These are phyloP conservation scores for Otus sunia DNA, from an alignment of 2,113 vertebrate genomes.

Conservation along the genomic window DNA sequence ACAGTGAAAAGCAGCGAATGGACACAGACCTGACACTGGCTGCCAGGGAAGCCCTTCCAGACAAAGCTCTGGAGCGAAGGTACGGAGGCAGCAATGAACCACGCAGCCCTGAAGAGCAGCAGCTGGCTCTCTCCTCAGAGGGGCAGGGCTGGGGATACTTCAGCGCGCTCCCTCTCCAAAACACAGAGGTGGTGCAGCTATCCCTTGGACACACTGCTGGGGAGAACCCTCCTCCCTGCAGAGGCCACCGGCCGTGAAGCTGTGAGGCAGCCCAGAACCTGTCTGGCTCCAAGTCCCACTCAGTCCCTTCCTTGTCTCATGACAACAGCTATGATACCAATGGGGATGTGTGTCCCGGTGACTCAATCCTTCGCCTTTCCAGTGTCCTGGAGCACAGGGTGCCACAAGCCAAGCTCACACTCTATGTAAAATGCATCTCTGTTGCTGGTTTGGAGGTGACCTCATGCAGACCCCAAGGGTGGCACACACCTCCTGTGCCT, in stretches of 20 bases:
- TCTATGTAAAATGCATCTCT: background rate
- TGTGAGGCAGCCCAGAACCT: background rate
- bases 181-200: fast-evolving
- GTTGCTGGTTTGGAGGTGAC: background rate
- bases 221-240: background rate
- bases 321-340: fast-evolving
- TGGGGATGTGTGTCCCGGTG: fast-evolving
- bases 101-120: fast-evolving
- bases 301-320: background rate
- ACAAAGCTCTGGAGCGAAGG: background rate
- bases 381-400: fast-evolving
- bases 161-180: background rate
- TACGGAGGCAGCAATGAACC: fast-evolving
- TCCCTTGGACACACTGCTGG: background rate
- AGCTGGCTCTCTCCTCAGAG: background rate
- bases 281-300: background rate
- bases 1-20: background rate
- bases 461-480: background rate
- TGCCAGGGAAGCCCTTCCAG: background rate
- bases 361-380: background rate
- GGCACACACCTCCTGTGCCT: background rate
- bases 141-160: fast-evolving
- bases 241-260: fast-evolving
- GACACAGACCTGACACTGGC: background rate
- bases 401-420: background rate